Evolutionary conservation across 2,113 vertebrate species (phyloP).

Genomic region (Halichoeres trimaculatus): DNA sequence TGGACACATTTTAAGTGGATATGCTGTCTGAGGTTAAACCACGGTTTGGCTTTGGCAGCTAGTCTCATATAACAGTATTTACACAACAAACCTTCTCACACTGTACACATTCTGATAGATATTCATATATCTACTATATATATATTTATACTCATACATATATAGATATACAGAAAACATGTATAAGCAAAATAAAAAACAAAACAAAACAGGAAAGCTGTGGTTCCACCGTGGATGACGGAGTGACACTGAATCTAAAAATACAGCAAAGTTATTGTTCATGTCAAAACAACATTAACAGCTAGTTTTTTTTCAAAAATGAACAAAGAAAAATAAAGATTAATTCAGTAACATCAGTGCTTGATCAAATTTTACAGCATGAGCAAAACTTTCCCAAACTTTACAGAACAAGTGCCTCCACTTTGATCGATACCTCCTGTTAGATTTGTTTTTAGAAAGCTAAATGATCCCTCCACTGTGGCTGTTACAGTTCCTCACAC

Average conservation of each 20-base stretch:
- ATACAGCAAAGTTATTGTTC: slow-evolving; percentile 65
- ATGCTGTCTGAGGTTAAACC: slow-evolving; percentile 57
- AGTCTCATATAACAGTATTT: slow-evolving; percentile 70
- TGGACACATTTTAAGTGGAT: slow-evolving; percentile 42
- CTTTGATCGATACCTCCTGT: slow-evolving; percentile 34
- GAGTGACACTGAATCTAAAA: slow-evolving; percentile 47
- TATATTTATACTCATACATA: slow-evolving; percentile 50
- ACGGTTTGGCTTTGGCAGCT: slow-evolving; percentile 77
- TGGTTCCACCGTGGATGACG: slow-evolving; percentile 46
- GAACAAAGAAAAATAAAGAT: slow-evolving; percentile 34
- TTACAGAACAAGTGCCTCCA: slow-evolving; percentile 56
- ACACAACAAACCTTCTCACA: slow-evolving; percentile 65
- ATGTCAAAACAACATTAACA: slow-evolving; percentile 60
- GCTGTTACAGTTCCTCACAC: slow-evolving; percentile 6
- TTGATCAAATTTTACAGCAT: slow-evolving; percentile 64
- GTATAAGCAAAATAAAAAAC: slow-evolving; percentile 44
- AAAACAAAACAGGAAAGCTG: slow-evolving; percentile 52
- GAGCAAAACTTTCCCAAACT: slow-evolving; percentile 16
- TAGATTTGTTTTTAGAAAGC: not conserved
- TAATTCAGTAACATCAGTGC: slow-evolving; percentile 54
- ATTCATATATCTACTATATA: slow-evolving; percentile 65
- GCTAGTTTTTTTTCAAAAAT: not conserved
- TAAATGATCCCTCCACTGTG: not conserved
- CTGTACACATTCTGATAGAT: slow-evolving; percentile 75
- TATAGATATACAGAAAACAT: slow-evolving; percentile 60